Conservation (phyloP, 2,797 vertebrate species). For the Arremon aurantiirostris region DNA sequence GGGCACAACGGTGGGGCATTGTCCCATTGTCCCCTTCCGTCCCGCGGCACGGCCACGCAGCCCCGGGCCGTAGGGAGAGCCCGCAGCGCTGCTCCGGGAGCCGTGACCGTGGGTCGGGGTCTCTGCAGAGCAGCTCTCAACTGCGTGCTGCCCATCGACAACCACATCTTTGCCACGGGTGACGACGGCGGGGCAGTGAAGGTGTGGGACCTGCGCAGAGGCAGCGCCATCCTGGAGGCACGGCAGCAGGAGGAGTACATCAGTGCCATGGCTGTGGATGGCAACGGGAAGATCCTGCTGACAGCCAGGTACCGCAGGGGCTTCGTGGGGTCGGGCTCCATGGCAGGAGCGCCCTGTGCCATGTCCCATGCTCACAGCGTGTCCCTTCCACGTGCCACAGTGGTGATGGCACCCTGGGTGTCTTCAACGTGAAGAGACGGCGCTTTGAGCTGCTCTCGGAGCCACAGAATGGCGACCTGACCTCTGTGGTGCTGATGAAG, state of each 20-base stretch:
- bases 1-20: no score
- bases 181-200: conserved; percentile 88
- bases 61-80: neutral
- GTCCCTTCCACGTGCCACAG: conserved; percentile 61
- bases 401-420: conserved; percentile 91
- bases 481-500: conserved; percentile 89
- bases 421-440: conserved; percentile 88
- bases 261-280: conserved; percentile 85
- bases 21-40: neutral
- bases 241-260: conserved; percentile 94
- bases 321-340: fast-evolving
- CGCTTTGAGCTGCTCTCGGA: conserved; percentile 92
- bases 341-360: fast-evolving
- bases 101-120: neutral
- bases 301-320: conserved; percentile 80
- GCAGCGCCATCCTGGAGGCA: conserved; percentile 85
- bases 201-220: conserved; percentile 93
- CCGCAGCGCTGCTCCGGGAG: neutral
- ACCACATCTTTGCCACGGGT: conserved; percentile 89
- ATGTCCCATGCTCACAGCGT: fast-evolving
- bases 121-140: conserved; percentile 82
- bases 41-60: neutral
- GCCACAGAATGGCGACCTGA: conserved; percentile 89
- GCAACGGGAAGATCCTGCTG: conserved; percentile 85
- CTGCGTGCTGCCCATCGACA: conserved; percentile 86